Evolutionary conservation across 2,797 vertebrate species (phyloP), one percentile per base, ranked within the genome.

Genomic region (Hyperoplus immaculatus): DNA sequence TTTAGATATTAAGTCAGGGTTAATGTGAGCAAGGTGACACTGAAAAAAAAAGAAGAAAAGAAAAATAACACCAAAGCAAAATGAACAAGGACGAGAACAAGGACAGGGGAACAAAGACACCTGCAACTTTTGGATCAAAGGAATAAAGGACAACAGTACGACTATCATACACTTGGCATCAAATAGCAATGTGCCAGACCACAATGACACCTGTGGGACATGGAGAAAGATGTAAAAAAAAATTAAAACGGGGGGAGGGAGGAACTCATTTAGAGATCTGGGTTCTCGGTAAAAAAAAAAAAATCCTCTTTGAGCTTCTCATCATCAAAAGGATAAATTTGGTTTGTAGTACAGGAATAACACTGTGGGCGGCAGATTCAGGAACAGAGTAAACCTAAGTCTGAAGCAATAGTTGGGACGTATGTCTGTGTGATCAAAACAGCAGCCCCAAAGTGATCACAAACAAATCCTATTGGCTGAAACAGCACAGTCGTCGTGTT

Each of bases 361-460:
- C 12, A 36, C 47, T 76, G 50, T n/a, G 66, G 56, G 49, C 68
- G 67, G 46, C 75, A 72, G 63, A 83, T 64, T 69, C 54, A 73
- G 55, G 14, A 74, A 75, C 60, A 29, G 10, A 62, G 36, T 68
- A 8, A 81, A 80, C 5, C 16, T n/a, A 77, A 81, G 85, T 81
- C 56, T 85, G 42, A 62, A 76, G 64, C 53, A 81, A 84, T 50
- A 74, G 67, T 46, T 12, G 8, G 42, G 54, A 68, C 60, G 46
- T 53, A 80, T 54, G 39, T 73, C 78, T 69, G 29, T 29, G 29
- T 29, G 29, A 29, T 76, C 15, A 72, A 51, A 75, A 72, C 74
- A 81, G 59, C 73, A 84, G 81, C 70, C 71, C 29, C 49, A 74
- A 67, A 84, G 74, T 72, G 64, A 87, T 84, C 78, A 85, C 70